Percentiles rank a stretch among this genome's conserved stretches.
These are phyloP conservation scores for Hyperoplus lanceolatus DNA, from an alignment of 2,797 vertebrate species.

Conservation along the genomic window DNA sequence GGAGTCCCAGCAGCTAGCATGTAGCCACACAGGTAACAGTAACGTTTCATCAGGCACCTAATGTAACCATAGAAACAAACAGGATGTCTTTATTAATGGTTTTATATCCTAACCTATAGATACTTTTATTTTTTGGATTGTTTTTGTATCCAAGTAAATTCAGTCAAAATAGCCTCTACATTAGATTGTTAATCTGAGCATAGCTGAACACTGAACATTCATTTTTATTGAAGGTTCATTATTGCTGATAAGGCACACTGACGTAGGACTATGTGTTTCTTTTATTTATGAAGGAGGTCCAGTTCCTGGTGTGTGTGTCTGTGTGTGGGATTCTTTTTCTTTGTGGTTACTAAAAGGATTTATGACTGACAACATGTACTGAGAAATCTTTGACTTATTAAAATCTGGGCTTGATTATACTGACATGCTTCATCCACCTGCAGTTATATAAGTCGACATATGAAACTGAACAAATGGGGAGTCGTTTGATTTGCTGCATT, in stretches of 20 bases:
- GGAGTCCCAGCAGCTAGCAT: constrained; percentile 51
- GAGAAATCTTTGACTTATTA: constrained; percentile 45
- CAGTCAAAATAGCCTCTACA: neutral
- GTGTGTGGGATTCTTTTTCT: neutral
- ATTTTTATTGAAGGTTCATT: neutral
- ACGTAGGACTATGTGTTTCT: constrained; percentile 14
- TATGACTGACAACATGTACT: constrained; percentile 31
- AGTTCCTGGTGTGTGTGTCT: constrained; percentile 5
- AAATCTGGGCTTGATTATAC: constrained; percentile 41
- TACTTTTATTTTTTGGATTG: constrained; percentile 8
- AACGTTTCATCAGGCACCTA: constrained; percentile 4
- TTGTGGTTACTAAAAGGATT: constrained; percentile 4
- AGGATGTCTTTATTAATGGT: constrained; percentile 31
- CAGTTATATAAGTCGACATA: neutral
- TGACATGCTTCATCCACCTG: constrained; percentile 11
- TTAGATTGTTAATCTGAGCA: neutral
- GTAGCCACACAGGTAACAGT: constrained; percentile 26
- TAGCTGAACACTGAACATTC: neutral
- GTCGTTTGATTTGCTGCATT: neutral
- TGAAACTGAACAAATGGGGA: neutral
- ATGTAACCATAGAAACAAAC: constrained; percentile 36
- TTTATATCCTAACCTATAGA: constrained; percentile 62
- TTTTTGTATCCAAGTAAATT: neutral
- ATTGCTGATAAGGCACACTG: constrained; percentile 14
- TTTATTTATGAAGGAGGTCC: constrained; percentile 40